Percentiles rank a stretch among this genome's conserved stretches.
Conservation (phyloP, 2,113 vertebrate genomes). For the Neotragus moschatus region DNA sequence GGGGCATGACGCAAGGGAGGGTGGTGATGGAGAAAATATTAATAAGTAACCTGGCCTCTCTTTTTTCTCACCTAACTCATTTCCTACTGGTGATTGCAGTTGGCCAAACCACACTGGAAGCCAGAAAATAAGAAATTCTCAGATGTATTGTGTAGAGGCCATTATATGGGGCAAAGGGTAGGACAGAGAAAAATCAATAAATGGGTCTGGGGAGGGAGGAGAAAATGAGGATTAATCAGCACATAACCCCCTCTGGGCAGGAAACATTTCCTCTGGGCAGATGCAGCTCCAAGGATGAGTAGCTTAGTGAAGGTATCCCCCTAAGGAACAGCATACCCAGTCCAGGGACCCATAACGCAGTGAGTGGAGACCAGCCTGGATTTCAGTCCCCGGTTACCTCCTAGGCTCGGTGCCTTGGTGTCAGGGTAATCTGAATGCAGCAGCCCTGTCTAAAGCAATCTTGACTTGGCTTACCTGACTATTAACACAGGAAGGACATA, state of each 20-base stretch:
- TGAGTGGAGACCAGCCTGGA: not conserved
- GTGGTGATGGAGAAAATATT: not conserved
- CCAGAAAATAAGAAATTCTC: not conserved
- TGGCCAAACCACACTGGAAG: not conserved
- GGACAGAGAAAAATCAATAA: not conserved
- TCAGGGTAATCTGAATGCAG: not conserved
- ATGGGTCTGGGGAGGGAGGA: not conserved
- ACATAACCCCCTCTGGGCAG: not conserved
- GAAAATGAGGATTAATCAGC: not conserved
- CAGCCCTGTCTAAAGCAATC: not conserved
- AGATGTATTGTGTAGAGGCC: not conserved
- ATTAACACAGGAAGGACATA: not conserved
- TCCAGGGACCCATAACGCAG: too few relatives aligned
- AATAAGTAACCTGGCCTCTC: not conserved
- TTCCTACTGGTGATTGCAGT: not conserved
- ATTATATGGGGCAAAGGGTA: not conserved
- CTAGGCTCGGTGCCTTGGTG: not conserved
- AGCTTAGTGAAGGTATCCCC: not conserved
- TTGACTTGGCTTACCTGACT: not conserved
- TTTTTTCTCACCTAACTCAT: not conserved
- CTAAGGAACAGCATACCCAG: not conserved
- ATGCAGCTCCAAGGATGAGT: not conserved
- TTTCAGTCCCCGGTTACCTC: not conserved
- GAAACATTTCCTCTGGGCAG: not conserved
- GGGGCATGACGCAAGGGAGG: too few relatives aligned